phyloP scores from a whole-genome alignment of 1,140 invertebrate genomes.

The Drosophila micromelanica region DNA sequence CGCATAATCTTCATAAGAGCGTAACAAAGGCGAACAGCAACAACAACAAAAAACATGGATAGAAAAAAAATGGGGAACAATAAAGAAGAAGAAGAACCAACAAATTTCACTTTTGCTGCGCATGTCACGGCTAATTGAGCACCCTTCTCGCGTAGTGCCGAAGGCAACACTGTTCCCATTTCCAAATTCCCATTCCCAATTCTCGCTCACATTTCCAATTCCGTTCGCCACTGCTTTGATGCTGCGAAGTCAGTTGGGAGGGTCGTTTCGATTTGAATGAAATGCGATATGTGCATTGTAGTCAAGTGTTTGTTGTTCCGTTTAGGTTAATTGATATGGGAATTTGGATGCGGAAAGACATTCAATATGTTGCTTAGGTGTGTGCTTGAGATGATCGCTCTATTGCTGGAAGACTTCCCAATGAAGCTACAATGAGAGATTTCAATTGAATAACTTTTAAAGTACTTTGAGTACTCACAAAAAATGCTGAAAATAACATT shows the following conservation, averaged over 20 bases:
- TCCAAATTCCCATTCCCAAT: constrained; percentile 16
- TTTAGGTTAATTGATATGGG: constrained; percentile 82
- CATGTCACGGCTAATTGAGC: constrained; percentile 84
- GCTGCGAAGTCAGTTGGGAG: constrained; percentile 28
- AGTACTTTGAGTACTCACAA: too few relatives aligned
- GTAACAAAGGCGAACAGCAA: constrained; percentile 56
- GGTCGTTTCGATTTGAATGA: constrained; percentile 33
- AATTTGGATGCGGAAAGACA: constrained; percentile 56
- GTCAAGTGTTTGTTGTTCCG: constrained; percentile 83
- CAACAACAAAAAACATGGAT: constrained; percentile 31
- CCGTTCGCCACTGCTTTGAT: constrained; percentile 21
- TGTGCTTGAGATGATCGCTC: constrained; percentile 12
- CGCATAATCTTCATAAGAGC: constrained; percentile 77
- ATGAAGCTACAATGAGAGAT: too few relatives aligned
- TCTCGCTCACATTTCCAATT: not conserved
- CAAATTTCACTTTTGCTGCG: constrained; percentile 79
- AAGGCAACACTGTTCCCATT: constrained; percentile 52
- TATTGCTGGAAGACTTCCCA: constrained; percentile 4
- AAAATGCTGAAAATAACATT: too few relatives aligned
- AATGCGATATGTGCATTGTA: constrained; percentile 73
- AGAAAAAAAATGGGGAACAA: constrained; percentile 29
- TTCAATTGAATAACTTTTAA: too few relatives aligned
- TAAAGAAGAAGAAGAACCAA: constrained; percentile 41
- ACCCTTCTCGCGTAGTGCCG: constrained; percentile 83
- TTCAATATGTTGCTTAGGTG: constrained; percentile 9